A percentile compares a stretch with the other conserved stretches of the same genome.
Conservation (phyloP, 64 coral and sea anemone genomes). For the Dendronephthya gigantea region DNA sequence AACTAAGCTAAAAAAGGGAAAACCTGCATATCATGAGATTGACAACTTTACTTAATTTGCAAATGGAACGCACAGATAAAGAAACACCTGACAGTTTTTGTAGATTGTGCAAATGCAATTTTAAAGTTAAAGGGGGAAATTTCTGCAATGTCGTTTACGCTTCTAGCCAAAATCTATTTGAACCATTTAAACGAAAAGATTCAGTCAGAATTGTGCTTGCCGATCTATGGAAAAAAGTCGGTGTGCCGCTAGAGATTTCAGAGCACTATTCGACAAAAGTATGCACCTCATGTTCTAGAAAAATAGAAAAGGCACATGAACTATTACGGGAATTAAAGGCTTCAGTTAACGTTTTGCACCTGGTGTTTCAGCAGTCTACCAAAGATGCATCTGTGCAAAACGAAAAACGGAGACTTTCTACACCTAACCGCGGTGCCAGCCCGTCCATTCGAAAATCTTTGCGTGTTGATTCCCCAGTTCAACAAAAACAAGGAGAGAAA, state of each 20-base stretch:
- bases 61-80: not conserved
- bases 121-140: conserved; percentile 1
- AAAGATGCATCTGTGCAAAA: too few species aligned
- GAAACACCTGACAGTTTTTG: not conserved
- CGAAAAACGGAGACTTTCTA: too few species aligned
- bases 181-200: conserved; percentile 15
- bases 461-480: too few species aligned
- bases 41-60: too few species aligned
- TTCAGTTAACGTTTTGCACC: not conserved
- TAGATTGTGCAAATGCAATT: conserved; percentile 13
- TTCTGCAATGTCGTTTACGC: not conserved
- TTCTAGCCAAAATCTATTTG: conserved; percentile 26
- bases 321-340: not conserved
- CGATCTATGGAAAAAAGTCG: conserved; percentile 5
- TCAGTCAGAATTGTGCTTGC: not conserved
- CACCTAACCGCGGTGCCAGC: too few species aligned
- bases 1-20: too few species aligned
- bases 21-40: too few species aligned
- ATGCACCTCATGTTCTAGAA: conserved; percentile 21
- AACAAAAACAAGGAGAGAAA: too few species aligned
- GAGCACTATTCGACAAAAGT: conserved; percentile 8
- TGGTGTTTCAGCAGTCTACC: not conserved
- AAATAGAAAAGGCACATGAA: too few species aligned
- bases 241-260: not conserved
- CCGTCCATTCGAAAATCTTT: too few species aligned